These are phyloP conservation scores for Caenorhabditis sp. DNA, from an alignment of 2,888 invertebrate species.

Conservation along the genomic window DNA sequence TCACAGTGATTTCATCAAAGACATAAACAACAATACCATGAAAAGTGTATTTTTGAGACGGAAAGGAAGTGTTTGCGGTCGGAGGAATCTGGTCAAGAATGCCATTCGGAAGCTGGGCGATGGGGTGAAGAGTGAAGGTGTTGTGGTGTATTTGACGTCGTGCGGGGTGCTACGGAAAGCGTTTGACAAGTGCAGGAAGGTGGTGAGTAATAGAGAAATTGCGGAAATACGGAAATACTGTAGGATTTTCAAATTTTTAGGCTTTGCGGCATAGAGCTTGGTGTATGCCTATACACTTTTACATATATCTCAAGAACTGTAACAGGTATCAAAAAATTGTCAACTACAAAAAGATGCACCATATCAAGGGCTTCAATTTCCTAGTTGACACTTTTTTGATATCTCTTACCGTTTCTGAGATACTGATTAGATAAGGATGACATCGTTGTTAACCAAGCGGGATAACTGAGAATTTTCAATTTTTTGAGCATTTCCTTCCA, in stretches of 20 bases:
- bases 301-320: no score
- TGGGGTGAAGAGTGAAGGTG: background rate
- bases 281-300: no score
- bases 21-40: slow-evolving; percentile 43
- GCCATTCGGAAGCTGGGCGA: slow-evolving; percentile 26
- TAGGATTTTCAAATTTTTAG: background rate
- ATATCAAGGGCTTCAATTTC: no score
- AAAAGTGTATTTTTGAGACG: slow-evolving; percentile 24
- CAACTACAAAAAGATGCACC: no score
- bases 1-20: slow-evolving; percentile 28
- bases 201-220: slow-evolving; percentile 42
- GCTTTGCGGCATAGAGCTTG: no score
- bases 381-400: no score
- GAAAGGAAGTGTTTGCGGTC: slow-evolving; percentile 48
- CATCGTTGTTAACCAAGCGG: no score
- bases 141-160: slow-evolving; percentile 52
- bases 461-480: no score
- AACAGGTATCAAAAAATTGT: no score
- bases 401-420: no score
- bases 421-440: no score
- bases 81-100: slow-evolving; percentile 45
- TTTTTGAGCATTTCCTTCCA: slow-evolving; percentile 2
- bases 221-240: no score
- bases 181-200: slow-evolving; percentile 34
- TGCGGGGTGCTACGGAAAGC: slow-evolving; percentile 41